Percentiles rank a stretch among this genome's conserved stretches.
Conservation (phyloP, 2,797 vertebrate species). For the Poecilia picta region DNA sequence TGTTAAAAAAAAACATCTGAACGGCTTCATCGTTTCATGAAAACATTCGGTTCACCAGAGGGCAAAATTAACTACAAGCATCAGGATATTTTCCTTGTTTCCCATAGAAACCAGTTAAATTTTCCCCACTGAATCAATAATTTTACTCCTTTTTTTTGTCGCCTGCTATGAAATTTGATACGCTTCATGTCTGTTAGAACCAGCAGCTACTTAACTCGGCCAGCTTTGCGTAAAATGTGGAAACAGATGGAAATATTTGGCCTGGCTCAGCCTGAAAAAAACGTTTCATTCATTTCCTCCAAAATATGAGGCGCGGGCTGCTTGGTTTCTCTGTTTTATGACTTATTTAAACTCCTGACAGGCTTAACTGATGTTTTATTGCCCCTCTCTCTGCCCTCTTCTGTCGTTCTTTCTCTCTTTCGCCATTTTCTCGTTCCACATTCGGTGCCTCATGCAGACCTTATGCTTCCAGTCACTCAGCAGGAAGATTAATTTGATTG, state of each 20-base stretch:
- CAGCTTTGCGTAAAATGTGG: not conserved
- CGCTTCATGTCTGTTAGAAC: not conserved
- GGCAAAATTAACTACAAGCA: slow-evolving; percentile 11
- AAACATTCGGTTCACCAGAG: slow-evolving; percentile 14
- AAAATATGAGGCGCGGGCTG: not conserved
- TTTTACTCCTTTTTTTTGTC: not conserved
- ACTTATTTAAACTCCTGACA: not conserved
- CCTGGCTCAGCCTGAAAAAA: not conserved
- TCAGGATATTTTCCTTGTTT: not conserved
- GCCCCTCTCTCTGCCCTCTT: not conserved
- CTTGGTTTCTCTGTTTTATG: not conserved
- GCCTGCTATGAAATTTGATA: not conserved
- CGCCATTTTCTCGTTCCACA: slow-evolving; percentile 5
- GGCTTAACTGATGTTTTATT: not conserved
- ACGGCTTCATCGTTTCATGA: slow-evolving; percentile 16
- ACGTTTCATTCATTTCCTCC: not conserved
- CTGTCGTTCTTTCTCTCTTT: slow-evolving; percentile 10
- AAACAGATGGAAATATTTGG: slow-evolving; percentile 10
- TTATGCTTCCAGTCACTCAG: slow-evolving; percentile 16
- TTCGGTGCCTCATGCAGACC: slow-evolving; percentile 15
- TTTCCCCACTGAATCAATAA: not conserved
- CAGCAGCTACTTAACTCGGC: not conserved
- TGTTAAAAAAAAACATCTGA: slow-evolving; percentile 5
- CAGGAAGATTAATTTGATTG: slow-evolving; percentile 45
- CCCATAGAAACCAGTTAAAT: not conserved